Evolutionary conservation across 2,113 vertebrate species (phyloP).

Genomic region (Zosterops japonicus): DNA sequence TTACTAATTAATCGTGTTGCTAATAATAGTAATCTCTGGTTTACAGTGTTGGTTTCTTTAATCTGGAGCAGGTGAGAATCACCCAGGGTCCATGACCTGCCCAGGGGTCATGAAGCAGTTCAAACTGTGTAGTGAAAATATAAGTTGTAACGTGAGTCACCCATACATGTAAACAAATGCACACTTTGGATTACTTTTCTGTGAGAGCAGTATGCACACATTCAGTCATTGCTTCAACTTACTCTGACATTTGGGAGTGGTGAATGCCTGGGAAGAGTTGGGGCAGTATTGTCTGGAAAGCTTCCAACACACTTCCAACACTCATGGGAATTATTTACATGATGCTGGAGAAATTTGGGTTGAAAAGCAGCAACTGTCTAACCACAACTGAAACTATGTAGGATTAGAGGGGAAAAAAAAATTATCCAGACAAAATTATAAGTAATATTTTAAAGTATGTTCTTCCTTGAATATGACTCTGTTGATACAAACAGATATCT

Average conservation of each 20-base stretch:
- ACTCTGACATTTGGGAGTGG: rapidly evolving
- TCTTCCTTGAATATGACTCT: not conserved
- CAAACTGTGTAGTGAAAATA: not conserved
- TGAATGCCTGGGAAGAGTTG: not conserved
- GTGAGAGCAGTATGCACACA: not conserved
- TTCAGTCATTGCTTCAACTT: not conserved
- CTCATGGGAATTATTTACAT: not conserved
- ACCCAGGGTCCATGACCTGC: not conserved
- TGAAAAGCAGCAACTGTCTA: not conserved
- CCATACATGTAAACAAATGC: not conserved
- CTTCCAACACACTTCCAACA: not conserved
- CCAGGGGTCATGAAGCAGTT: not conserved
- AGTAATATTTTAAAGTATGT: not conserved
- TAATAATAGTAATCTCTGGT: conserved; percentile 35
- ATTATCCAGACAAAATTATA: not conserved
- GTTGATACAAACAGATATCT: not conserved
- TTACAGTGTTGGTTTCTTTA: not conserved
- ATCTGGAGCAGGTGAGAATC: conserved; percentile 36
- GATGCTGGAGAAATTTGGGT: not conserved
- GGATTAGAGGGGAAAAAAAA: not conserved
- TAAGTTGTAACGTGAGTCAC: not conserved
- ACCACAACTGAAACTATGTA: not conserved
- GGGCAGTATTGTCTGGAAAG: not conserved
- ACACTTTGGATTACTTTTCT: not conserved
- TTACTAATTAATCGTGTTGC: conserved; percentile 13